Conservation (phyloP, 2,113 vertebrate species). For the Sylvia atricapilla region DNA sequence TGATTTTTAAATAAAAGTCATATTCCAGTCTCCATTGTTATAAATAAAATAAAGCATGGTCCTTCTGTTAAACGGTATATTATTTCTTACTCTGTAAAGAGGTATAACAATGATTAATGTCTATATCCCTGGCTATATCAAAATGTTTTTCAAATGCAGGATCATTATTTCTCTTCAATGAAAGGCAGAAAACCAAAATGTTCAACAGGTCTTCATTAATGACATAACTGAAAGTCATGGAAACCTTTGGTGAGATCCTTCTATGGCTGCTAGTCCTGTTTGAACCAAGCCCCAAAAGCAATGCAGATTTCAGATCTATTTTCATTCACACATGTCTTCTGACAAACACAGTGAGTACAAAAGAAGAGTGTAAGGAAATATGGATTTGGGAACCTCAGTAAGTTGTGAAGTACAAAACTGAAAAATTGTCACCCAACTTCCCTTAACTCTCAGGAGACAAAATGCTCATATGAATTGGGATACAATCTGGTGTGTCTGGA, state of each 20-base stretch:
- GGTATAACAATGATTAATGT: constrained; percentile 12
- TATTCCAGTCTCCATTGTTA: constrained; percentile 29
- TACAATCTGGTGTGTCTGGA: background rate
- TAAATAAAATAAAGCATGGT: constrained; percentile 31
- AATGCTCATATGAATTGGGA: background rate
- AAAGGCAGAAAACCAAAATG: background rate
- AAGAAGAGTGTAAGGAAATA: background rate
- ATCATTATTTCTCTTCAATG: constrained; percentile 2
- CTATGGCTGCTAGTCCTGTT: background rate
- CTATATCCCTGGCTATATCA: background rate
- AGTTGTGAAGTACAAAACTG: background rate
- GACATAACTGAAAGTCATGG: background rate
- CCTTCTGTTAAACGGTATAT: background rate
- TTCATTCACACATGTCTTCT: background rate
- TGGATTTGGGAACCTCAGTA: background rate
- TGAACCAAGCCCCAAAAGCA: background rate
- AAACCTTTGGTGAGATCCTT: background rate
- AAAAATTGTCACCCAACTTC: background rate
- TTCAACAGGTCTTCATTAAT: background rate
- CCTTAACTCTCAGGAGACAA: background rate
- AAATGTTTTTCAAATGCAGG: constrained; percentile 4
- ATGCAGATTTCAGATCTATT: background rate
- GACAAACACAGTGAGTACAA: background rate
- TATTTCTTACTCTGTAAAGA: background rate
- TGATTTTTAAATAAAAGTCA: constrained; percentile 48